Conservation (phyloP, 2,888 invertebrate species). For the Lumbricus terrestris region DNA sequence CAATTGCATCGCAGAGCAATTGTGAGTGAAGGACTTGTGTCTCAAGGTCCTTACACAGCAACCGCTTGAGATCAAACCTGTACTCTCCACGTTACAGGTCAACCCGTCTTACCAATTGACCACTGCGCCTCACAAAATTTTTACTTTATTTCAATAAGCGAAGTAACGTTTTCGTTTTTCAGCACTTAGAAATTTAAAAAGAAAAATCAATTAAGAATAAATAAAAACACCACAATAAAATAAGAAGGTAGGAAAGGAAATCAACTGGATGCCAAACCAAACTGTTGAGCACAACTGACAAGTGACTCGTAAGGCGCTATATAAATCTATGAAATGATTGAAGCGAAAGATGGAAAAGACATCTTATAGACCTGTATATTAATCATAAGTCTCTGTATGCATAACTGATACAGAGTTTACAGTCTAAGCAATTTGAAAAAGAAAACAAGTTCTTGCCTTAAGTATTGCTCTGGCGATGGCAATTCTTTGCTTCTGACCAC, state of each 20-base stretch:
- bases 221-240: neutral
- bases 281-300: too few species aligned
- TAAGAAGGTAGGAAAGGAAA: too few species aligned
- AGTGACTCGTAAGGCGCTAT: too few species aligned
- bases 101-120: too few species aligned
- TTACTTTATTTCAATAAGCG: neutral
- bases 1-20: too few species aligned
- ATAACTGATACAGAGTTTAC: neutral
- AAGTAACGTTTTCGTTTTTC: neutral
- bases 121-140: neutral
- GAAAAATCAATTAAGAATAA: neutral
- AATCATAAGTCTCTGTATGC: neutral
- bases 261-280: too few species aligned
- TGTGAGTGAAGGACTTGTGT: too few species aligned
- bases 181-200: neutral
- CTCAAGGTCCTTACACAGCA: too few species aligned
- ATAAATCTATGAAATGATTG: too few species aligned
- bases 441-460: slow-evolving; percentile 65
- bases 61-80: too few species aligned
- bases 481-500: slow-evolving; percentile 86
- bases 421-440: neutral
- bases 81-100: too few species aligned
- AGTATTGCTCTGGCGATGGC: slow-evolving; percentile 89
- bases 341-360: neutral
- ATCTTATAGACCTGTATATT: too few species aligned